A percentile compares a stretch with the other conserved stretches of the same genome.
phyloP scores from a whole-genome alignment of 2,113 vertebrate genomes.

The Leuciscus idus region DNA sequence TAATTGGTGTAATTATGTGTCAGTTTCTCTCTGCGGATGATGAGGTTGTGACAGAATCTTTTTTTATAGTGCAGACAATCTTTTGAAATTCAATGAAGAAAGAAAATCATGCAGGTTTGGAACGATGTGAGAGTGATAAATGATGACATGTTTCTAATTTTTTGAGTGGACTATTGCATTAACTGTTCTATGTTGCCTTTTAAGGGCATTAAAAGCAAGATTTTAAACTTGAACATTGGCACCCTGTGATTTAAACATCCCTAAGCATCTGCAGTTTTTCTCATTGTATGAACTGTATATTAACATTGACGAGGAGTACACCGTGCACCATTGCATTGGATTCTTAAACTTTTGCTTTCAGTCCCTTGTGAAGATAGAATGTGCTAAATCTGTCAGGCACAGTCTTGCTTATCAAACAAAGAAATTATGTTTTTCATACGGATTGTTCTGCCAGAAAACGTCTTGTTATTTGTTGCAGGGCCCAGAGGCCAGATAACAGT shows the following conservation, averaged over 20 bases:
- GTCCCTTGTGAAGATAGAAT: not conserved
- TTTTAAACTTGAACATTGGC: not conserved
- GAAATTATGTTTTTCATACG: constrained; percentile 20
- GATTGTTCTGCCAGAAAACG: constrained; percentile 28
- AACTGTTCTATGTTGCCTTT: not conserved
- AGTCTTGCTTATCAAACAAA: constrained; percentile 20
- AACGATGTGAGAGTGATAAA: not conserved
- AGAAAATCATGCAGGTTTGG: not conserved
- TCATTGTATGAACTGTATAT: not conserved
- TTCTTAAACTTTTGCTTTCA: not conserved
- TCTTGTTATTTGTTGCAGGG: constrained; percentile 48
- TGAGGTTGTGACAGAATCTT: not conserved
- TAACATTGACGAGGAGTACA: not conserved
- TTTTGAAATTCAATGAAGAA: not conserved
- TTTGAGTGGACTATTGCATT: not conserved
- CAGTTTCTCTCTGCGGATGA: not conserved
- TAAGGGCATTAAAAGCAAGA: not conserved
- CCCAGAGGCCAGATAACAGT: constrained; percentile 48
- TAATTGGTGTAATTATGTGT: not conserved
- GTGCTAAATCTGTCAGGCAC: not conserved
- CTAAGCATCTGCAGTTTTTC: not conserved
- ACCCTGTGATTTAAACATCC: too few species aligned
- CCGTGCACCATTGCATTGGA: not conserved
- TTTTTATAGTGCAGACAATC: not conserved
- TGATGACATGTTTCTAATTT: not conserved